Base-by-base conservation (phyloP, 1,140 invertebrate genomes). In the Contarinia nasturtii region DNA sequence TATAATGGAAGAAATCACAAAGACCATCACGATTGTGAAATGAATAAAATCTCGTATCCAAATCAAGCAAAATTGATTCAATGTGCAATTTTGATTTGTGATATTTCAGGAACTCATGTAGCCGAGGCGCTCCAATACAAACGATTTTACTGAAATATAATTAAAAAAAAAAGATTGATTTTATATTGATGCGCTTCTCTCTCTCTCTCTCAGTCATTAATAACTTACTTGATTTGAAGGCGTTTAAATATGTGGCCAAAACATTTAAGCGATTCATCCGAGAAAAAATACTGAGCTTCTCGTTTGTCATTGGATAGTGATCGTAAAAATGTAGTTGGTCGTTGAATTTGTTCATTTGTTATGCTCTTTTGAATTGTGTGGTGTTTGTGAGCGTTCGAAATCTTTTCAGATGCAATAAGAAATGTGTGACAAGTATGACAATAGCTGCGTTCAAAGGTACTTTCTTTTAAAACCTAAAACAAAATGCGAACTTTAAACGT, bases 251-350 rank as follows among this genome's bases (percentile, higher is more conserved):
- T 70, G 46, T 71, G 59, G 1, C 71, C 52, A 20, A 63, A 49
- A 34, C 63, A 63, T 1, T 49, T 21, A 4, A 63, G 36, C 40
- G 74, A 70, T 37, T 67, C 53, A 12, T 74, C 66, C 44, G 77
- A 66, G 46, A 86, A 86, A 37, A 82, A 70, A 61, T 79, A 86
- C 60, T 86, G 82, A 38, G 82, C 82, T 64, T 82, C 79, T 46
- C 74, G 77, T 57, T 79, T 81, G 2, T 74, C 66, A 56, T 79
- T 69, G 17, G 73, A 66, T 10, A 78, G 54, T 3, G 79, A 74
- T 54, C 63, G 66, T 8, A 84, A 55, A 40, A 80, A 59, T 53
- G 67, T 61, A 8, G 76, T 72, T 11, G 79, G 79, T 57, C 70
- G 61, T 22, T 49, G 51, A 49, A 80, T 55, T 44, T 67, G 54